Percentiles rank a stretch among this genome's conserved stretches.
Evolutionary conservation across 2,888 invertebrate species (phyloP).

Genomic region (Rhagium mordax): DNA sequence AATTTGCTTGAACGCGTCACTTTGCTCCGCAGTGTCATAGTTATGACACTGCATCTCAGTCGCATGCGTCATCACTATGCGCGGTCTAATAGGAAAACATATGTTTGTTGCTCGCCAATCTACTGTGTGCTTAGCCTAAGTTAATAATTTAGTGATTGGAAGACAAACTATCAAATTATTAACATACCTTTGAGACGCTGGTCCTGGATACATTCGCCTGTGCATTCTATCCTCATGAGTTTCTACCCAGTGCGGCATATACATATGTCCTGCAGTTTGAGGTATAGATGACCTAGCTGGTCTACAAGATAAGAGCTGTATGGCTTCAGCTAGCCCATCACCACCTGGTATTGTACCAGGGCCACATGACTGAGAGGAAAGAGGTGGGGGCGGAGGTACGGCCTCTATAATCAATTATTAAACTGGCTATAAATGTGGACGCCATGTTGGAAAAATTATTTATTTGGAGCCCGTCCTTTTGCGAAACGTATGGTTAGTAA

Average conservation of each 20-base stretch:
- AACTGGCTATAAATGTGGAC: too few relatives aligned
- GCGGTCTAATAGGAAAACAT: too few relatives aligned
- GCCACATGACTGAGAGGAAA: conserved; percentile 42
- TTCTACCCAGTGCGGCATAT: conserved; percentile 64
- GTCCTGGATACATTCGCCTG: conserved; percentile 65
- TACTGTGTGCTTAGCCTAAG: too few relatives aligned
- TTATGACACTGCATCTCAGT: too few relatives aligned
- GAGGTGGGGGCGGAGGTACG: conserved; percentile 51
- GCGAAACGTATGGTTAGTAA: too few relatives aligned
- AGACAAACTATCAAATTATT: neutral
- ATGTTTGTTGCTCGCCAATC: too few relatives aligned
- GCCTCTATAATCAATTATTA: conserved; percentile 49
- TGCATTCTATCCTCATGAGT: conserved; percentile 68
- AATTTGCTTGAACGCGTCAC: too few relatives aligned
- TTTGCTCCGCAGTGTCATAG: too few relatives aligned
- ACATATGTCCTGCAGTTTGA: conserved; percentile 61
- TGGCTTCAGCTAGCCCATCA: conserved; percentile 79
- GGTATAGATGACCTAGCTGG: conserved; percentile 69
- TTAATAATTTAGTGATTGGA: too few relatives aligned
- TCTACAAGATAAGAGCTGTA: conserved; percentile 76
- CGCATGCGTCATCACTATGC: too few relatives aligned
- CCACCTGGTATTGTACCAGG: conserved; percentile 73
- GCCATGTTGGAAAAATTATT: too few relatives aligned
- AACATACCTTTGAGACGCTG: conserved; percentile 64
- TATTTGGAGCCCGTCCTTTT: too few relatives aligned